Base-by-base conservation (phyloP, 2,113 vertebrate species). In the Notothenia coriiceps region DNA sequence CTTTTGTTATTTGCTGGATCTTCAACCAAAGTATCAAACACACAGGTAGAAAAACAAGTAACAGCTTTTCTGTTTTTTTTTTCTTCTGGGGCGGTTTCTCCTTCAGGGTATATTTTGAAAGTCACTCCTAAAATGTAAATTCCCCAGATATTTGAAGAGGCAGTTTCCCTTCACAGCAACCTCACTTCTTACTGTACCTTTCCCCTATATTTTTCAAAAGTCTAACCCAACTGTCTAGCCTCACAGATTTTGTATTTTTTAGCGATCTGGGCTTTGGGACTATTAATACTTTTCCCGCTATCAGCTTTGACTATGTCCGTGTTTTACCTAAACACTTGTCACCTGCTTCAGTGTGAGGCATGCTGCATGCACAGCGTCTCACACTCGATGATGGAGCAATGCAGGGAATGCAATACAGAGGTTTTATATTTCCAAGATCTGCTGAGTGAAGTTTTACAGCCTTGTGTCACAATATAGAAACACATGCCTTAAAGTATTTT, bases 271-370 rank as follows among this genome's bases (percentile, higher is more conserved):
- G 50, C 69, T 67, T 63, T 64, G 35, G 57, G 13, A 47, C 78
- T 79, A 81, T 76, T 65, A 75, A 80, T 77, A 87, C 54, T 76
- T 73, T 71, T 10, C 44, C 12, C 0, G 13, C 46, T 17, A 59
- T 11, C 13, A 49, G 61, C 33, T 67, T 63, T 80, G 49, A 20
- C 54, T 29, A 20, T 44, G 69, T 63, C 9, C 8, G 2, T 80
- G 59, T 12, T 52, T 69, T 22, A 65, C 46, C 47, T 10, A 1
- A 29, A 72, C 63, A 70, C 15, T 6, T 54, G 20, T 67, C 81
- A 71, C 44, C 60, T 76, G 47, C 68, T 81, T 55, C 50, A 47
- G 18, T 63, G 4, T 44, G 20, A 75, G 49, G 51, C 44, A 59
- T 63, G 60, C 20, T 18, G 51, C 44, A 55, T 63, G 60, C 20